A percentile compares a stretch with the other conserved stretches of the same genome.
These are phyloP conservation scores for Aradophagus sp. DNA, from an alignment of 1,140 invertebrate genomes.

Conservation along the genomic window DNA sequence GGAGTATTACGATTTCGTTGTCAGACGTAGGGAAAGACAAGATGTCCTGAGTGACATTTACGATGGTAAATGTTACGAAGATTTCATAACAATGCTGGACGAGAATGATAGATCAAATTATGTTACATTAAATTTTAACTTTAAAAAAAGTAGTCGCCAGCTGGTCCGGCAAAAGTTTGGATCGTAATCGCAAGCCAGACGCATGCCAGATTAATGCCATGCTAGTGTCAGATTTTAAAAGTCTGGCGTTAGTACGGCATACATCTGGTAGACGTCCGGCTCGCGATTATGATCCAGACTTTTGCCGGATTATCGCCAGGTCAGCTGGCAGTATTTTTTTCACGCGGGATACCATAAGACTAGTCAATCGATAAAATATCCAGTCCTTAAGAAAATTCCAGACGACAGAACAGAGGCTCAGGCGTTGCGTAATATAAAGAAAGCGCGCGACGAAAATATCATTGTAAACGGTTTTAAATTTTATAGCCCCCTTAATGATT, in stretches of 20 bases:
- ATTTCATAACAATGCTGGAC: slow-evolving; percentile 11
- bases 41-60: slow-evolving; percentile 14
- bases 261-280: too few relatives aligned
- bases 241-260: too few relatives aligned
- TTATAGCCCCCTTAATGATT: slow-evolving; percentile 17
- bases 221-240: too few relatives aligned
- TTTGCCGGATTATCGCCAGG: too few relatives aligned
- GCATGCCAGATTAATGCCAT: too few relatives aligned
- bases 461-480: slow-evolving; percentile 27
- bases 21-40: slow-evolving; percentile 4
- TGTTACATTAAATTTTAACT: slow-evolving; percentile 18
- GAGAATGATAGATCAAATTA: slow-evolving; percentile 13
- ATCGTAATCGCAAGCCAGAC: too few relatives aligned
- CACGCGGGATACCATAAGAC: slow-evolving; percentile 8
- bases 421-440: slow-evolving; percentile 7
- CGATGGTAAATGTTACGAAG: slow-evolving; percentile 25
- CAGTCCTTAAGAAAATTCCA: slow-evolving; percentile 2
- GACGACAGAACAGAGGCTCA: slow-evolving; percentile 1
- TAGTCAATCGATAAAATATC: slow-evolving; percentile 31
- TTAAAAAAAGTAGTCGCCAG: too few relatives aligned
- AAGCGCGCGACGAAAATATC: slow-evolving; percentile 3
- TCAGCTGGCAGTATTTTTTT: too few relatives aligned
- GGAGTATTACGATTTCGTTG: slow-evolving; percentile 21
- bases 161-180: too few relatives aligned
- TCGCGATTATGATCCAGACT: too few relatives aligned